A percentile compares a stretch with the other conserved stretches of the same genome.
Conservation (phyloP, 2,113 vertebrate species). For the Ailurus styani region DNA sequence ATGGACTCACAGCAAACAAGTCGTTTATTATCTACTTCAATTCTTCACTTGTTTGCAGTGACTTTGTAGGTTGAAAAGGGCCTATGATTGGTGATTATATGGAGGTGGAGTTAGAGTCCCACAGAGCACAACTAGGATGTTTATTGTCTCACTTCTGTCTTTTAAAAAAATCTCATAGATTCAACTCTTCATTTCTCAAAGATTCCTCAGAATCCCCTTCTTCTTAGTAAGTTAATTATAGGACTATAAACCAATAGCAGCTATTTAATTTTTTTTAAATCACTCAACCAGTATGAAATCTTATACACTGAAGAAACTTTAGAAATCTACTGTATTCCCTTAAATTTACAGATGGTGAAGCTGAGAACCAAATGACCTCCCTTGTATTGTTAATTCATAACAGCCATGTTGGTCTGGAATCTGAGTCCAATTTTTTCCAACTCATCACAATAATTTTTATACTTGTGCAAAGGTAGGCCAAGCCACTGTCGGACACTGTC, state of each 20-base stretch:
- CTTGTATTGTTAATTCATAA: background rate
- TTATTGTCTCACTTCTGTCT: background rate
- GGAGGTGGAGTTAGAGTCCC: background rate
- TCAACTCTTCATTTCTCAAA: background rate
- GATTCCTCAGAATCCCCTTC: background rate
- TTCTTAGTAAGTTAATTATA: background rate
- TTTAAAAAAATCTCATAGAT: background rate
- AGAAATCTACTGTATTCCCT: background rate
- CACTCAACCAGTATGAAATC: background rate
- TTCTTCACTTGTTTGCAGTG: background rate
- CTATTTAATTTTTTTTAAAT: background rate
- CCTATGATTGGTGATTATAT: background rate
- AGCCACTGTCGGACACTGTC: background rate
- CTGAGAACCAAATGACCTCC: background rate
- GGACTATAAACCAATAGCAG: background rate
- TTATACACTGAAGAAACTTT: background rate
- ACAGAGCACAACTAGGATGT: background rate
- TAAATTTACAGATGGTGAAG: constrained; percentile 16
- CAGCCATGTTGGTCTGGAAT: background rate
- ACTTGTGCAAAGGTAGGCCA: background rate
- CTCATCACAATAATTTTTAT: constrained; percentile 9
- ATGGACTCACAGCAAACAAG: background rate
- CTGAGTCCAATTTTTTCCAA: background rate
- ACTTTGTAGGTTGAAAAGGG: background rate
- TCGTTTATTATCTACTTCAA: background rate